phyloP scores from a whole-genome alignment of 53 echinoderm and acorn worm species.

The Astropecten irregularis region DNA sequence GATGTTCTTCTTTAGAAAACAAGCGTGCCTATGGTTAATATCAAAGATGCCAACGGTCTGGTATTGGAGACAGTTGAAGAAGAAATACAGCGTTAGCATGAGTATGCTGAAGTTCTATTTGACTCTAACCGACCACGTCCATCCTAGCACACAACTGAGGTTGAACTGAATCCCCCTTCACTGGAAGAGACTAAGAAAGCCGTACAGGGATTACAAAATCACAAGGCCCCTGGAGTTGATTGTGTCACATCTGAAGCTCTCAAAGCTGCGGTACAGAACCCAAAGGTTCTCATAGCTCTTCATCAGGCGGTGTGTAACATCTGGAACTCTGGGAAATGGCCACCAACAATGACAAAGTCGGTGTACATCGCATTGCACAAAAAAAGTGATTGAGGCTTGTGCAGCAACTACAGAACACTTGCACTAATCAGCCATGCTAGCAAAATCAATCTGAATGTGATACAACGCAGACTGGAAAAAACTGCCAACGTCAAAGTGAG shows the following conservation, averaged over 20 bases:
- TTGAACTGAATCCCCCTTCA: not conserved
- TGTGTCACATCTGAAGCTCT: slow-evolving; percentile 13
- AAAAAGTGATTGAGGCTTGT: not conserved
- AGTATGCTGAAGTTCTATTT: slow-evolving; percentile 6
- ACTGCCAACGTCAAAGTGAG: too few relatives aligned
- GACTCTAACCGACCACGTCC: not conserved
- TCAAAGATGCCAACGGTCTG: slow-evolving; percentile 29
- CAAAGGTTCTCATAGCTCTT: not conserved
- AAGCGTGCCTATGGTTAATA: slow-evolving; percentile 3
- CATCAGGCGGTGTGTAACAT: not conserved
- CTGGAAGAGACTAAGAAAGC: not conserved
- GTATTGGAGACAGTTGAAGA: slow-evolving; percentile 31
- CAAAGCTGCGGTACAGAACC: not conserved
- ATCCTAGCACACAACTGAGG: not conserved
- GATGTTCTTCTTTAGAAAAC: not conserved
- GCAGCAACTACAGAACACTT: not conserved
- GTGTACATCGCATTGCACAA: not conserved
- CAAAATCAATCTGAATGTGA: not conserved
- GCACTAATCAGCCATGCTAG: not conserved
- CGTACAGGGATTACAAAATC: too few relatives aligned
- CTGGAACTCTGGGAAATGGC: not conserved
- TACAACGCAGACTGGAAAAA: too few relatives aligned
- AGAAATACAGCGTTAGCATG: slow-evolving; percentile 43
- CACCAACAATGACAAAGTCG: not conserved
- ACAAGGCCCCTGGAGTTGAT: slow-evolving; percentile 31